Conservation (phyloP, 2,888 invertebrate species). For the Blastobasis lacticolella region DNA sequence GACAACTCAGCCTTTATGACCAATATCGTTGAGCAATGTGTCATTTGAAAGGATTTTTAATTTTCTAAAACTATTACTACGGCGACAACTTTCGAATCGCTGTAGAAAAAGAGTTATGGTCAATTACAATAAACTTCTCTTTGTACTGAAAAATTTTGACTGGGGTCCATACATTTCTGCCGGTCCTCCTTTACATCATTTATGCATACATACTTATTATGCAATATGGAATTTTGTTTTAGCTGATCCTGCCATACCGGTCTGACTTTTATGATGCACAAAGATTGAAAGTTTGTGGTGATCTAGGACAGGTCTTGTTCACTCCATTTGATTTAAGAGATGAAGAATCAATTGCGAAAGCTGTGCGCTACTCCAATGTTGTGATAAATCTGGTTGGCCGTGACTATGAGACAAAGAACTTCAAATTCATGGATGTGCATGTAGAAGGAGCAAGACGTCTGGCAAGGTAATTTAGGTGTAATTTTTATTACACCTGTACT, state of each 20-base stretch:
- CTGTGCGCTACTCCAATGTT: conserved; percentile 95
- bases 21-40: too few species aligned
- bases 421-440: conserved; percentile 89
- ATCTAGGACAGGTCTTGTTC: conserved; percentile 96
- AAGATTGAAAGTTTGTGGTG: conserved; percentile 89
- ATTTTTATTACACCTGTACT: too few species aligned
- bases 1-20: too few species aligned
- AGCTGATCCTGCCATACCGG: conserved; percentile 95
- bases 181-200: too few species aligned
- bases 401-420: conserved; percentile 95
- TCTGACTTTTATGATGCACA: conserved; percentile 87
- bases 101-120: background rate
- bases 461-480: conserved; percentile 75
- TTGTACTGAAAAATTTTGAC: too few species aligned
- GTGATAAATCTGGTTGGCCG: conserved; percentile 96
- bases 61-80: too few species aligned
- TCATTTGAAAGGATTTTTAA: too few species aligned
- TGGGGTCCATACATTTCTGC: too few species aligned
- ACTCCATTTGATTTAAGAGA: conserved; percentile 89
- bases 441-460: conserved; percentile 87
- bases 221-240: conserved; percentile 24
- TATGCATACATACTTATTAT: too few species aligned
- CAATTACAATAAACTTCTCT: too few species aligned
- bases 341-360: conserved; percentile 87
- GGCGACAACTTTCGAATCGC: too few species aligned